A percentile compares a stretch with the other conserved stretches of the same genome.
phyloP scores from a whole-genome alignment of 2,888 invertebrate species.

The Ecliptopera silaceata region DNA sequence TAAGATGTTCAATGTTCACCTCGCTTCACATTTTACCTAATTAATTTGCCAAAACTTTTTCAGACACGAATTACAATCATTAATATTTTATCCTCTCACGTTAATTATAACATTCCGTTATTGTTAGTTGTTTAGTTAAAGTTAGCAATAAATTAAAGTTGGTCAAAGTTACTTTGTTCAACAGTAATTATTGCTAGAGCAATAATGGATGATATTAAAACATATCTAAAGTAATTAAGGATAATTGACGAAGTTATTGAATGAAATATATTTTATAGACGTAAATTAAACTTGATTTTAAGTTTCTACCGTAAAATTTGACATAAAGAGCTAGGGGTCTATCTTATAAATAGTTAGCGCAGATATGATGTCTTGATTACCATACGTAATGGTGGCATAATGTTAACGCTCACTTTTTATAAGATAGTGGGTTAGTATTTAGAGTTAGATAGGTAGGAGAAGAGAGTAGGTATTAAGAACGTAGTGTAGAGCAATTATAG shows the following conservation, averaged over 20 bases:
- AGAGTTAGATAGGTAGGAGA: no score
- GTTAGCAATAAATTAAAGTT: constrained; percentile 26
- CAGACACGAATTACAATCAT: neutral
- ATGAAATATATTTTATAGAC: neutral
- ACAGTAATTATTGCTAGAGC: constrained; percentile 29
- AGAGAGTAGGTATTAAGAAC: no score
- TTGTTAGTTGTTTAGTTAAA: constrained; percentile 24
- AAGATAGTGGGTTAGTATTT: no score
- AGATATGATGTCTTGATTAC: no score
- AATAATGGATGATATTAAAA: constrained; percentile 27
- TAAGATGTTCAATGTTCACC: no score
- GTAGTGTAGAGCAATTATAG: no score
- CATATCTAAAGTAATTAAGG: constrained; percentile 8
- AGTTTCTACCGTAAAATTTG: neutral
- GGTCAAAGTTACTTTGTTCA: constrained; percentile 28
- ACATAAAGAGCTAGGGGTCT: no score
- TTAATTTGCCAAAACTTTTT: no score
- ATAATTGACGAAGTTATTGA: neutral
- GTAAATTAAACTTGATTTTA: neutral
- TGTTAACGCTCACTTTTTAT: no score
- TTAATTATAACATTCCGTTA: neutral
- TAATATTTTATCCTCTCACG: neutral
- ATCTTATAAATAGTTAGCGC: no score
- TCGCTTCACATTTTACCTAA: no score
- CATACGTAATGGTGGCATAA: no score